phyloP scores from a whole-genome alignment of 2,888 invertebrate genomes.

The Polydrusus pterygomalis region DNA sequence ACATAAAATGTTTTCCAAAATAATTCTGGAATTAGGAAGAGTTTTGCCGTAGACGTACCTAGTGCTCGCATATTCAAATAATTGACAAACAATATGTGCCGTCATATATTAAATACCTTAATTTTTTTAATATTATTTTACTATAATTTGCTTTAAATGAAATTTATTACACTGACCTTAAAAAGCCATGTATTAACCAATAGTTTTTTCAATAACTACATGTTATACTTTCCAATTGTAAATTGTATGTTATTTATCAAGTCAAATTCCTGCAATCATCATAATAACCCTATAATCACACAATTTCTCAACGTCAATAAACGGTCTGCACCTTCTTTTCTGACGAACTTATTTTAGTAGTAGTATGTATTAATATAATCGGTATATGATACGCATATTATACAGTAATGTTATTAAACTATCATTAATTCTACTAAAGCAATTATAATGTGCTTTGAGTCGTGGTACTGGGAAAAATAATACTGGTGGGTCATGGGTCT shows the following conservation, averaged over 20 bases:
- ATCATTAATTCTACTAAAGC: slow-evolving; percentile 14
- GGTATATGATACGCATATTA: not conserved
- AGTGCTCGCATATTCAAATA: no score
- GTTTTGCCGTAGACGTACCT: no score
- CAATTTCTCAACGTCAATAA: slow-evolving; percentile 16
- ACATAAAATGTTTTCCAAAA: no score
- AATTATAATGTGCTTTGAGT: slow-evolving; percentile 1
- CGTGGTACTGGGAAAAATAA: not conserved
- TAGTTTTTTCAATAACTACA: not conserved
- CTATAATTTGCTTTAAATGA: not conserved
- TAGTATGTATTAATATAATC: slow-evolving; percentile 11
- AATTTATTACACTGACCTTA: slow-evolving; percentile 14
- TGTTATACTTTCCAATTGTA: not conserved
- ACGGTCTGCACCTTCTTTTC: not conserved
- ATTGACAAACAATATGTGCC: no score
- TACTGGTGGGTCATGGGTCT: no score
- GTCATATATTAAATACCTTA: no score
- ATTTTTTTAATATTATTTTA: no score
- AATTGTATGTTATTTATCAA: slow-evolving; percentile 20
- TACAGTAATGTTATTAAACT: not conserved
- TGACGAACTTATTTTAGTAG: not conserved
- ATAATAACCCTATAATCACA: slow-evolving; percentile 23
- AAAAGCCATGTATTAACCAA: slow-evolving; percentile 5
- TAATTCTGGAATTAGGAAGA: no score
- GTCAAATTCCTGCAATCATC: slow-evolving; percentile 15